Conservation (phyloP, 2,888 invertebrate genomes). For the Eristalis intricaria region DNA sequence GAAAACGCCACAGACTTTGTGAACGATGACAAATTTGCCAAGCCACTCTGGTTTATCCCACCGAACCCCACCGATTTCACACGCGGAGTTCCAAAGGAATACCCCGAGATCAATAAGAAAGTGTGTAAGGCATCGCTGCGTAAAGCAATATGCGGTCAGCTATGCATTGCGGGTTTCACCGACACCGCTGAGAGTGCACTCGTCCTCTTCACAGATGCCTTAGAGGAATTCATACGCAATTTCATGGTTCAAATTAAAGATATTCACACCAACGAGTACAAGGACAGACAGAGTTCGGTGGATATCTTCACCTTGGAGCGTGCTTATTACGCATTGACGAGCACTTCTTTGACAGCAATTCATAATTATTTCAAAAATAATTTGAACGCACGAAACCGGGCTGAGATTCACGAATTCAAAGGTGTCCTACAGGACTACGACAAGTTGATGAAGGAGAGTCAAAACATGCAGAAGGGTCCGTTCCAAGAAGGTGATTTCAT, state of each 20-base stretch:
- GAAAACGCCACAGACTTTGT: slow-evolving; percentile 79
- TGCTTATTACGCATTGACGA: slow-evolving; percentile 77
- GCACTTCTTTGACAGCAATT: slow-evolving; percentile 78
- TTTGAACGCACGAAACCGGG: slow-evolving; percentile 78
- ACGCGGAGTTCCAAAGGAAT: slow-evolving; percentile 76
- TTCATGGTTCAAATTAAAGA: slow-evolving; percentile 76
- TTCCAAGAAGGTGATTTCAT: slow-evolving; percentile 79
- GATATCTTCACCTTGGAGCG: slow-evolving; percentile 77
- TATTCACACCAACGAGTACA: slow-evolving; percentile 73
- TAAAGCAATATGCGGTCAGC: slow-evolving; percentile 79
- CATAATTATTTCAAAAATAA: slow-evolving; percentile 81
- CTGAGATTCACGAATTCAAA: slow-evolving; percentile 79
- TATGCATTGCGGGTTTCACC: slow-evolving; percentile 79
- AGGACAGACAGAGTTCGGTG: slow-evolving; percentile 73
- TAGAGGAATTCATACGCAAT: slow-evolving; percentile 78
- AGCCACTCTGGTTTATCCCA: slow-evolving; percentile 80
- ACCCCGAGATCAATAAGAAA: slow-evolving; percentile 75
- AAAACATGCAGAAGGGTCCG: slow-evolving; percentile 78
- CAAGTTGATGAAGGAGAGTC: slow-evolving; percentile 80
- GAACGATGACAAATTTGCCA: slow-evolving; percentile 78
- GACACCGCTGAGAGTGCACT: slow-evolving; percentile 79
- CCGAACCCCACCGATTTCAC: slow-evolving; percentile 78
- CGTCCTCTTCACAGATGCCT: slow-evolving; percentile 78
- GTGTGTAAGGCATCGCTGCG: slow-evolving; percentile 77
- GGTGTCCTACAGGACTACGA: slow-evolving; percentile 79